Evolutionary conservation across 2,888 invertebrate genomes (phyloP), one percentile per base, ranked within the genome.

Genomic region (Ichneumon xanthorius): DNA sequence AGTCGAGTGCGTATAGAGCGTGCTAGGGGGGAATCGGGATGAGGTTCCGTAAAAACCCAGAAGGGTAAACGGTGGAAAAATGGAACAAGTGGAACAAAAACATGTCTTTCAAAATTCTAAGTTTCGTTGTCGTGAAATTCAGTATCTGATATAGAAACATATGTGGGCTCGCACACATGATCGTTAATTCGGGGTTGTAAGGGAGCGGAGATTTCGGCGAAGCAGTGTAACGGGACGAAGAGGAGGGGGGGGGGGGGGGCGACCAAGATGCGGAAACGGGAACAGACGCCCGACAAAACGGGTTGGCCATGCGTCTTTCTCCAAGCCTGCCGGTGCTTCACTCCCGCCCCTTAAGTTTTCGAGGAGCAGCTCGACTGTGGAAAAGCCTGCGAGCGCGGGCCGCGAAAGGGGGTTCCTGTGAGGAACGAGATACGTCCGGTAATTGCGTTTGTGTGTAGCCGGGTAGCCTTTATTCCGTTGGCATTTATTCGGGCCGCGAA

Each of bases 391-490:
- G 68, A 22, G 73, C 80, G 16, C 55, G 77, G 67, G 72, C 84
- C 14, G 53, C 68, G 81, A 70, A 58, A 63, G 63, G n/a, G 48
- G 67, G 65, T 58, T 5, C 45, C 37, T 16, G 73, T 76, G 61
- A 86, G 67, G 70, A 78, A 82, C 76, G 86, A 82, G 86, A 89
- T 90, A 89, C 89, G 90, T 89, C 88, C 88, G 88, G 91, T 91
- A 91, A 91, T 91, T 91, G 91, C 92, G 90, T 91, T 91, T 92
- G 92, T 91, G 91, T 91, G 91, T 92, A 91, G 89, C 91, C 88
- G 19, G 84, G 88, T 88, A 90, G 90, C 90, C 89, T 91, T 90
- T 91, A 91, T 91, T 91, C 88, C 90, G 89, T 88, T 91, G 91
- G 90, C 91, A 91, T 91, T 91, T 91, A 91, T 91, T 91, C 91